Conservation (phyloP, 2,797 vertebrate genomes). For the Taeniopygia guttata region DNA sequence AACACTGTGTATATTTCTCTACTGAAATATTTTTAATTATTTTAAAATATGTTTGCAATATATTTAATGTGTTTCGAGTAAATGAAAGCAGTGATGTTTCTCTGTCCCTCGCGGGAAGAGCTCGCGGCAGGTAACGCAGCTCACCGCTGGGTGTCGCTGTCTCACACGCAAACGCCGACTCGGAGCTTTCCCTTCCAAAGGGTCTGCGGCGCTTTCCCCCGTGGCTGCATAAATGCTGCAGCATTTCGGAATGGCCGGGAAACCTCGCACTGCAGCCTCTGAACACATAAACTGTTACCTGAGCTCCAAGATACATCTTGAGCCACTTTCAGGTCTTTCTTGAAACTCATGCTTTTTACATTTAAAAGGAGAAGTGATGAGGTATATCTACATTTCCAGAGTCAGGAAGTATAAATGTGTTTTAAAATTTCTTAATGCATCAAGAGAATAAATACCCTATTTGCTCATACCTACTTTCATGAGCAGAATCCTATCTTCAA, state of each 20-base stretch:
- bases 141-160: constrained; percentile 22
- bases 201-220: not conserved
- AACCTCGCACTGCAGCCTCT: not conserved
- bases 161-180: not conserved
- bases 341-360: not conserved
- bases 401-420: not conserved
- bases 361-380: not conserved
- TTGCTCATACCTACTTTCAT: fast-evolving
- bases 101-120: not conserved
- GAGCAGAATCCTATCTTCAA: not conserved
- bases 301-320: not conserved
- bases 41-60: not conserved
- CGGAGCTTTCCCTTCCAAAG: not conserved
- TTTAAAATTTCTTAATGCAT: not conserved
- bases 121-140: not conserved
- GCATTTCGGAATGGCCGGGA: not conserved
- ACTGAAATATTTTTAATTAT: not conserved
- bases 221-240: not conserved
- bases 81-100: not conserved
- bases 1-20: not conserved
- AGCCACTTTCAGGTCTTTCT: not conserved
- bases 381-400: not conserved
- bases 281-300: not conserved
- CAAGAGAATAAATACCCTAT: not conserved
- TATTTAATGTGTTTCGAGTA: not conserved